A percentile compares a stretch with the other conserved stretches of the same genome.
Evolutionary conservation across 2,888 invertebrate genomes (phyloP).

Genomic region (Didymodactylos carnosus): DNA sequence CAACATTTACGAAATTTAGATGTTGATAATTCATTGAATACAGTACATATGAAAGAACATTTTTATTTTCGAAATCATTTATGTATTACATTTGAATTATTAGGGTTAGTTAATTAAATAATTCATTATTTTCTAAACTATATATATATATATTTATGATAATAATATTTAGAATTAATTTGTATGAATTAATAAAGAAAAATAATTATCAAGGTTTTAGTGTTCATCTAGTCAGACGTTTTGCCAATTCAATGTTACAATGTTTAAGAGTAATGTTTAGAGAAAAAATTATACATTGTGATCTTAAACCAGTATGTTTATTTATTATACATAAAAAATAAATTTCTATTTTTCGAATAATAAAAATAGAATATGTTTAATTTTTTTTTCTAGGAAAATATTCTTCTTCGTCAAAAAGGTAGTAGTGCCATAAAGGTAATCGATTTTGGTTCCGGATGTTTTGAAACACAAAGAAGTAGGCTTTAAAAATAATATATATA

Average conservation of each 20-base stretch:
- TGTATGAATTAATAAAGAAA: slow-evolving; percentile 87
- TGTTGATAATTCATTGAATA: slow-evolving; percentile 63
- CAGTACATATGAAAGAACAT: slow-evolving; percentile 87
- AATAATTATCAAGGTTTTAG: slow-evolving; percentile 93
- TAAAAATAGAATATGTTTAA: background rate
- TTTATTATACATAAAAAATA: background rate
- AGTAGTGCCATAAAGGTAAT: slow-evolving; percentile 89
- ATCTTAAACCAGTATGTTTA: slow-evolving; percentile 56
- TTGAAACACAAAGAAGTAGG: slow-evolving; percentile 57
- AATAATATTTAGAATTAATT: slow-evolving; percentile 55
- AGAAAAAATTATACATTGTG: slow-evolving; percentile 90
- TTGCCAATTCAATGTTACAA: slow-evolving; percentile 70
- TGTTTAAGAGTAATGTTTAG: slow-evolving; percentile 67
- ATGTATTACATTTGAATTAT: slow-evolving; percentile 85
- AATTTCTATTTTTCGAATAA: slow-evolving; percentile 21
- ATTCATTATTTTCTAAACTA: too few relatives aligned
- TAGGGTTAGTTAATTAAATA: slow-evolving; percentile 50
- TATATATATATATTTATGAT: background rate
- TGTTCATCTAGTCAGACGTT: slow-evolving; percentile 67
- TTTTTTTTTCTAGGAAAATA: slow-evolving; percentile 49
- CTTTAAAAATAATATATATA: background rate
- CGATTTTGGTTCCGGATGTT: slow-evolving; percentile 90
- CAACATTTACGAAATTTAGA: slow-evolving; percentile 74
- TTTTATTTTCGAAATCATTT: slow-evolving; percentile 89
- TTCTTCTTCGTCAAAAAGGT: slow-evolving; percentile 71